Conservation (phyloP, 2,797 vertebrate species). For the Semaprochilodus insignis region DNA sequence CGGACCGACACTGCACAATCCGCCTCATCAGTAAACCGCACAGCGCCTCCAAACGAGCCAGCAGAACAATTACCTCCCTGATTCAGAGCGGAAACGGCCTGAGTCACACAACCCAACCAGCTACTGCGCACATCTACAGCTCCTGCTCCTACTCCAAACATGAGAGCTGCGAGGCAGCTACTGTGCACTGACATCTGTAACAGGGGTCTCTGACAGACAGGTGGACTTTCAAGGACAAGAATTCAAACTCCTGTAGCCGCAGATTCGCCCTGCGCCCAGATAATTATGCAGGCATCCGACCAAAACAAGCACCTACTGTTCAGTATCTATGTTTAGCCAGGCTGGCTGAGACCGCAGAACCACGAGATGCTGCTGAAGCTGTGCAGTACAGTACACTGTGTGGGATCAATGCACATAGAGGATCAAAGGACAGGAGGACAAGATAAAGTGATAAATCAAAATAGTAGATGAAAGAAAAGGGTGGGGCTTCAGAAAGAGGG, state of each 20-base stretch:
- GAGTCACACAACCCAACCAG: not conserved
- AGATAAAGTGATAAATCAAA: constrained; percentile 8
- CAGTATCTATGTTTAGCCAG: not conserved
- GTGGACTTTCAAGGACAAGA: not conserved
- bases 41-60: not conserved
- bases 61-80: not conserved
- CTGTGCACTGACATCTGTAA: not conserved
- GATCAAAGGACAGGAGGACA: not conserved
- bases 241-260: not conserved
- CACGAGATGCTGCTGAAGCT: constrained; percentile 24
- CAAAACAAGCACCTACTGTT: constrained; percentile 31
- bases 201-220: not conserved
- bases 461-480: not conserved
- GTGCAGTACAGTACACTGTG: not conserved
- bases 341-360: constrained; percentile 8
- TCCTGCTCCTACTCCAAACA: not conserved
- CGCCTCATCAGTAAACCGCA: constrained; percentile 10
- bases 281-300: constrained; percentile 8
- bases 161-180: not conserved
- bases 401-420: not conserved
- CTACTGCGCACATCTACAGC: not conserved
- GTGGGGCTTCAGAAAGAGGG: too few species aligned
- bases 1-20: not conserved
- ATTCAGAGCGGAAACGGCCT: not conserved
- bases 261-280: not conserved